phyloP scores from a whole-genome alignment of 2,113 vertebrate species.

The Gasterosteus nipponicus region DNA sequence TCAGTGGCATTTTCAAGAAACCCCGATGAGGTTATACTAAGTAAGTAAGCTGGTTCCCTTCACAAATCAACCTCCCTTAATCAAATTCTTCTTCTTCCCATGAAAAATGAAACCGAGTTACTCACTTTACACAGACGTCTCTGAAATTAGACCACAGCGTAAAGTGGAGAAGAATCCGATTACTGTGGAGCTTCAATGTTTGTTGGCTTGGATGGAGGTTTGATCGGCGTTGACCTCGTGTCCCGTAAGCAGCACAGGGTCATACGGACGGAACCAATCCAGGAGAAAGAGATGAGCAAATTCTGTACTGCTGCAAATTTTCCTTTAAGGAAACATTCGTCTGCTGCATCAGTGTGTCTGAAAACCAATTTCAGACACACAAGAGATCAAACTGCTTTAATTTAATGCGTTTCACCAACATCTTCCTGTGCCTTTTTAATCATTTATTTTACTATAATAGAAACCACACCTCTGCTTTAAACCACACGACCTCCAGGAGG shows the following conservation, averaged over 20 bases:
- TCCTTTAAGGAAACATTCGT: slow-evolving; percentile 40
- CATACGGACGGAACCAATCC: slow-evolving; percentile 50
- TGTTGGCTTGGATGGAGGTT: slow-evolving; percentile 33
- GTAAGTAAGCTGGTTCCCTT: slow-evolving; percentile 49
- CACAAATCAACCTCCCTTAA: slow-evolving; percentile 36
- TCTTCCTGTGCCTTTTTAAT: background rate
- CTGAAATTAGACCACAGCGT: slow-evolving; percentile 39
- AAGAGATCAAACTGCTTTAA: slow-evolving; percentile 37
- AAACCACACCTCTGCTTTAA: slow-evolving; percentile 16
- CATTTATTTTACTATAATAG: background rate
- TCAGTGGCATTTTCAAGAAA: slow-evolving; percentile 9
- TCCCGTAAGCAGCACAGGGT: slow-evolving; percentile 24
- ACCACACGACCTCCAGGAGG: background rate
- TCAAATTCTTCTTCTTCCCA: slow-evolving; percentile 28
- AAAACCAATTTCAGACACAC: slow-evolving; percentile 25
- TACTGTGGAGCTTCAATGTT: slow-evolving; percentile 24
- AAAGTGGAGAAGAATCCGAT: slow-evolving; percentile 56
- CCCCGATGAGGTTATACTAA: slow-evolving; percentile 9
- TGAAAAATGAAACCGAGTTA: slow-evolving; percentile 43
- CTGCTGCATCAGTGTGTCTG: background rate
- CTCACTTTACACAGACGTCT: slow-evolving; percentile 25
- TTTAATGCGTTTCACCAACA: slow-evolving; percentile 23
- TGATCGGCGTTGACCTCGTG: slow-evolving; percentile 34
- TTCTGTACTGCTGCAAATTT: slow-evolving; percentile 21
- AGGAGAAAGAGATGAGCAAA: slow-evolving; percentile 30